Conservation (phyloP, 1,140 invertebrate genomes). For the Drosophila nannoptera region DNA sequence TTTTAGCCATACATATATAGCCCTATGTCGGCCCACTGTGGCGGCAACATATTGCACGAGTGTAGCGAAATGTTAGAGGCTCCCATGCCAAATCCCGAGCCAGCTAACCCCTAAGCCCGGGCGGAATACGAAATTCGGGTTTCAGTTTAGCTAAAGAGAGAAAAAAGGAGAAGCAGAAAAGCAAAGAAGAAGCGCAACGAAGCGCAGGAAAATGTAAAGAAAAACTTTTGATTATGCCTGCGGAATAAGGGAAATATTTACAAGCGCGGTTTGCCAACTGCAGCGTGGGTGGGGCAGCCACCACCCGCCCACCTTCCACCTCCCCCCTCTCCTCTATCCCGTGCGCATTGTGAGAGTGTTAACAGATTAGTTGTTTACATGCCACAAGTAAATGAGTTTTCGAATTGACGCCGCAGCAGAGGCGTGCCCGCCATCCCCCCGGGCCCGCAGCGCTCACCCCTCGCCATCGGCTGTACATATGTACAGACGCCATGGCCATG, state of each 20-base stretch:
- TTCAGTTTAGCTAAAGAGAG: constrained; percentile 52
- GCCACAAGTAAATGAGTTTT: constrained; percentile 79
- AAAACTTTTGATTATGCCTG: constrained; percentile 61
- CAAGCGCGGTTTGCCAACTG: constrained; percentile 38
- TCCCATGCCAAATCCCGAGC: constrained; percentile 12
- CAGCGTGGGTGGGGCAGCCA: not conserved
- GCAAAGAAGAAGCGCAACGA: not conserved
- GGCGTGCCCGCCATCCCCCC: constrained; percentile 36
- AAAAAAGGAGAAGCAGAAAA: constrained; percentile 16
- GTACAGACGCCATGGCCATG: constrained; percentile 36
- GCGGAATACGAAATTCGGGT: constrained; percentile 53
- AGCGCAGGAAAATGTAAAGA: constrained; percentile 12
- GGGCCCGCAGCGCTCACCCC: not conserved
- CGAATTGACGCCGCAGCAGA: constrained; percentile 54
- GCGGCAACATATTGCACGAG: constrained; percentile 62
- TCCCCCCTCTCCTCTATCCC: constrained; percentile 25
- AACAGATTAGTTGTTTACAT: constrained; percentile 79
- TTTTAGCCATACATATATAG: no score
- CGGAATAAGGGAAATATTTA: constrained; percentile 65
- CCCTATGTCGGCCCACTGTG: constrained; percentile 42
- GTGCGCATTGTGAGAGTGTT: constrained; percentile 73
- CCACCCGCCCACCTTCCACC: not conserved
- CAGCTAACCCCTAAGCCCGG: constrained; percentile 12
- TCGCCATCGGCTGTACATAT: constrained; percentile 21
- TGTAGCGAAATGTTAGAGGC: constrained; percentile 71